These are phyloP conservation scores for Andricus grossulariae DNA, from an alignment of 1,140 invertebrate species.

Conservation along the genomic window DNA sequence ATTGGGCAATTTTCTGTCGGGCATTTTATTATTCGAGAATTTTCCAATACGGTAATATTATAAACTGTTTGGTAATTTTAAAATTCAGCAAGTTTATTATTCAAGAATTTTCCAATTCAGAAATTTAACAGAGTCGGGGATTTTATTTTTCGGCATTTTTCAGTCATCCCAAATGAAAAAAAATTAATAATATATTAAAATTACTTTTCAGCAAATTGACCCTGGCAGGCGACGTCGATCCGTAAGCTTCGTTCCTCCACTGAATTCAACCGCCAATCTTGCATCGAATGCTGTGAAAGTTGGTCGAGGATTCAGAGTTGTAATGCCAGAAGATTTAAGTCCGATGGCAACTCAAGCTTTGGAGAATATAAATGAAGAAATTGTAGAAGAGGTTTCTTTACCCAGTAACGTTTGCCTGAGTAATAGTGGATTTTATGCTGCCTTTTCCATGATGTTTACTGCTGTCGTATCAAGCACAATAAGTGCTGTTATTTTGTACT, in stretches of 20 bases:
- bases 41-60: too few relatives aligned
- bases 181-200: background rate
- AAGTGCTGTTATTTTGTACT: slow-evolving; percentile 64
- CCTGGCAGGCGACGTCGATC: slow-evolving; percentile 78
- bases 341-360: slow-evolving; percentile 57
- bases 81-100: too few relatives aligned
- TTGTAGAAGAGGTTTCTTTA: slow-evolving; percentile 51
- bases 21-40: too few relatives aligned
- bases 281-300: slow-evolving; percentile 77
- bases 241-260: slow-evolving; percentile 63
- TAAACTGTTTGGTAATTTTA: too few relatives aligned
- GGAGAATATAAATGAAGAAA: slow-evolving; percentile 59
- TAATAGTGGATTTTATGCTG: slow-evolving; percentile 65
- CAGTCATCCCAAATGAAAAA: too few relatives aligned
- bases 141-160: too few relatives aligned
- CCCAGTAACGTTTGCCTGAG: slow-evolving; percentile 66
- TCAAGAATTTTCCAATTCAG: too few relatives aligned
- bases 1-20: too few relatives aligned
- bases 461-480: slow-evolving; percentile 63
- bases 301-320: slow-evolving; percentile 79
- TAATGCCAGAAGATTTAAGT: slow-evolving; percentile 81
- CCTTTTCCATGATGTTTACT: slow-evolving; percentile 64
- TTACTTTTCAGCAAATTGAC: slow-evolving; percentile 76
- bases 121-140: too few relatives aligned
- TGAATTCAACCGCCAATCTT: slow-evolving; percentile 59